Evolutionary conservation across 1,140 invertebrate species (phyloP).

Genomic region (Musca domestica): DNA sequence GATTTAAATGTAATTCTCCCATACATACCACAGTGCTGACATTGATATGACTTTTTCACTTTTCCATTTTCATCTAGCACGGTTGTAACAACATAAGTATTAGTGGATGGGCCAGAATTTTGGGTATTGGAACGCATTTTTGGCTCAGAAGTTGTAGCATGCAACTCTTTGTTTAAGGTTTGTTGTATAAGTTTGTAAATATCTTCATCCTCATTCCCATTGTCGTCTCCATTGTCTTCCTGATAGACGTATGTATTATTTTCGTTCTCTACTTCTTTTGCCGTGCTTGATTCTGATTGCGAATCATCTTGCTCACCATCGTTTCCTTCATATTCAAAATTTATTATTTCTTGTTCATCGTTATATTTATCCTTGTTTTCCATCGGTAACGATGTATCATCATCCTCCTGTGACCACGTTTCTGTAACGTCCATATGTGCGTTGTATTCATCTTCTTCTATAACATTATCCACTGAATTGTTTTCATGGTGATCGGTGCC

Average conservation of each 20-base stretch:
- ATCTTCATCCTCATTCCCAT: not conserved
- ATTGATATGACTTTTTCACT: constrained; percentile 12
- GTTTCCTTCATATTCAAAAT: not conserved
- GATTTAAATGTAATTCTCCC: not conserved
- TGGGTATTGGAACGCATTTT: not conserved
- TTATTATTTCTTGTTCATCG: not conserved
- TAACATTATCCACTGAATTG: no score
- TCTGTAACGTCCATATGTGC: not conserved
- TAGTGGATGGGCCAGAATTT: not conserved
- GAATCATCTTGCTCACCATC: no score
- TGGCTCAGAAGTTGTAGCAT: no score
- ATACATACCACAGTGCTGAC: constrained; percentile 18
- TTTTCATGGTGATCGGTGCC: no score
- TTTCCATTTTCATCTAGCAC: constrained; percentile 6
- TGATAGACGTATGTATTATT: not conserved
- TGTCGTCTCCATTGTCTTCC: no score
- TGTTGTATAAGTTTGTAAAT: not conserved
- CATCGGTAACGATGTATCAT: no score
- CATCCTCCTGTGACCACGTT: not conserved
- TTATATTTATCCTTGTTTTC: no score
- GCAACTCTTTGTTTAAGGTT: not conserved
- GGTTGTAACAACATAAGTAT: not conserved
- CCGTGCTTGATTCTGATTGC: no score
- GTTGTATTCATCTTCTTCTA: no score
- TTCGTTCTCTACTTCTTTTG: not conserved